These are phyloP conservation scores for Diploptera punctata DNA, from an alignment of 2,888 invertebrate species.

Conservation along the genomic window DNA sequence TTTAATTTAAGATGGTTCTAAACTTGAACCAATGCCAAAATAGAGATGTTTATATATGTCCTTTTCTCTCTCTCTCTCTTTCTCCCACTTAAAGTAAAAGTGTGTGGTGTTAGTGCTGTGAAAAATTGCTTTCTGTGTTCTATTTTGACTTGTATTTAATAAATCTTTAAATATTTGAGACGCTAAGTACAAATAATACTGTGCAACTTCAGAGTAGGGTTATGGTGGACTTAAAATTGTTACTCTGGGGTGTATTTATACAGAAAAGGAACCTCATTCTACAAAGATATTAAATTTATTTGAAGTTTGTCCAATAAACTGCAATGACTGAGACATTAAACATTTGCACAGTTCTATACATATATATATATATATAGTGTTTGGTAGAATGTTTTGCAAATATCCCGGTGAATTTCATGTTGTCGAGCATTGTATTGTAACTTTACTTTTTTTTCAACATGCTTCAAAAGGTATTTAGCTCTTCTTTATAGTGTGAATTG, in stretches of 20 bases:
- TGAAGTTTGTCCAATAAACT: background rate
- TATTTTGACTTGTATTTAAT: background rate
- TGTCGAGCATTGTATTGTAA: background rate
- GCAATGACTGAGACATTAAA: background rate
- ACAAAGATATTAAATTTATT: background rate
- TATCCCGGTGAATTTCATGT: background rate
- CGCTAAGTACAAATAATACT: constrained; percentile 15
- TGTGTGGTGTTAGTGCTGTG: constrained; percentile 13
- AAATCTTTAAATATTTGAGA: constrained; percentile 3
- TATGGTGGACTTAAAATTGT: background rate
- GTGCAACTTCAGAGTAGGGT: background rate
- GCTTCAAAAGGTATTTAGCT: constrained; percentile 2
- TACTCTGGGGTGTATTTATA: background rate
- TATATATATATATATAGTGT: no score
- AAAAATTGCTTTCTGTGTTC: constrained; percentile 16
- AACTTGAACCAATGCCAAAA: no score
- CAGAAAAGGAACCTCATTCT: background rate
- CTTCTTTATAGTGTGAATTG: constrained; percentile 10
- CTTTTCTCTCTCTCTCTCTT: no score
- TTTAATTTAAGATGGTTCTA: no score
- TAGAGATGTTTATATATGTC: no score
- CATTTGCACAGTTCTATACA: background rate
- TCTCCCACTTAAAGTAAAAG: background rate
- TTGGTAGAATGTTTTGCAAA: background rate
- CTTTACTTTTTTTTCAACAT: background rate